These are phyloP conservation scores for Aethina tumida DNA, from an alignment of 1,140 invertebrate species.

Conservation along the genomic window DNA sequence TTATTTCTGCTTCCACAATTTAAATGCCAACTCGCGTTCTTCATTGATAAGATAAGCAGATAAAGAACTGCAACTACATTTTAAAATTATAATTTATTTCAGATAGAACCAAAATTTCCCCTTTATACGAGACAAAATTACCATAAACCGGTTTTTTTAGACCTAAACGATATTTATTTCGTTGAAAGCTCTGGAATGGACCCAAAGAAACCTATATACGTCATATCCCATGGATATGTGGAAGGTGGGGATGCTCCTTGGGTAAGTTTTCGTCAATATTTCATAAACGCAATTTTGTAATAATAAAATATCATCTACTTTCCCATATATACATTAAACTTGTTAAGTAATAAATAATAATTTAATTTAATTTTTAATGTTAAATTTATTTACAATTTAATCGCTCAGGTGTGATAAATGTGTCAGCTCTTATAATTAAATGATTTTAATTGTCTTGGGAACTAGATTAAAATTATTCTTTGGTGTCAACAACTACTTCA, in stretches of 20 bases:
- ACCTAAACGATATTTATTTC: constrained; percentile 51
- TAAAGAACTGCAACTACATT: too few relatives aligned
- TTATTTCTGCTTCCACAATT: background rate
- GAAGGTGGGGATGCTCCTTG: constrained; percentile 71
- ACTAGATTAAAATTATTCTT: too few relatives aligned
- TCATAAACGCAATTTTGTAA: background rate
- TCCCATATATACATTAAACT: background rate
- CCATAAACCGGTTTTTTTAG: constrained; percentile 46
- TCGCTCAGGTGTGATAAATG: background rate
- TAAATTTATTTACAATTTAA: background rate
- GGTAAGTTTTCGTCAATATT: too few relatives aligned
- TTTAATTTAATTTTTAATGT: background rate
- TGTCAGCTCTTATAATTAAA: background rate
- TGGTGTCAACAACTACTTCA: too few relatives aligned
- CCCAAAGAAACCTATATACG: constrained; percentile 52
- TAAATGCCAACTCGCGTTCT: too few relatives aligned
- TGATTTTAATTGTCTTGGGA: background rate
- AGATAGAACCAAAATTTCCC: constrained; percentile 42
- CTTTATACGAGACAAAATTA: constrained; percentile 42
- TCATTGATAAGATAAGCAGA: too few relatives aligned
- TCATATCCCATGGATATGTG: constrained; percentile 77
- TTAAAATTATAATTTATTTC: constrained; percentile 26
- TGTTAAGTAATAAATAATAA: background rate
- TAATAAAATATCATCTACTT: background rate
- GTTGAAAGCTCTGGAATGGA: constrained; percentile 49